Base-by-base conservation (phyloP, 2,113 vertebrate genomes). In the Syngnathus typhle region DNA sequence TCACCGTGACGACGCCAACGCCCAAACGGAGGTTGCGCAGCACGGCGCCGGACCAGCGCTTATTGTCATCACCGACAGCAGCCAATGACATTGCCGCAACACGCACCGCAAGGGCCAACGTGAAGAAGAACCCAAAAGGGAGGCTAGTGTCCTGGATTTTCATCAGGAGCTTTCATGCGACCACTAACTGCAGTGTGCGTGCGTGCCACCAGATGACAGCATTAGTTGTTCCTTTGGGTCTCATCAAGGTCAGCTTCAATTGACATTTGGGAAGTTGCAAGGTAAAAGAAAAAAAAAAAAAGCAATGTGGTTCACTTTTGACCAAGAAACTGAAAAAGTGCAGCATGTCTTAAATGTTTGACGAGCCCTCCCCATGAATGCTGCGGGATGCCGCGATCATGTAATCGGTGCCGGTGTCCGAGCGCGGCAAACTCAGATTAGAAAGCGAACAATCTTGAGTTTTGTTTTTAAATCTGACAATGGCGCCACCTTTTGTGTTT, bases 41-140 rank as follows among this genome's bases (percentile, higher is more conserved):
- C 95, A 96, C 90, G 93, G 87, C 46, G 92, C 94, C 8, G 94
- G 93, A 87, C 97, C 97, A 56, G 96, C 96, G 55, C 92, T 99
- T 69, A 98, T 99, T 23, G 92, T 99, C 81, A 96, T 99, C 78
- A 95, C 90, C 81, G 89, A 87, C 21, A 75, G 91, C 80, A 12
- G 10, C 52, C 21, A 55, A 95, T 91, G 96, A 70, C 2, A 1
- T 1, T 59, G 58, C 23, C 84, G 86, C 37, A 37, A 32, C 21
- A 43, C 19, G 18, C 65, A 12, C 3, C 27, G 18, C 32, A 39
- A 67, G 1, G 15, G 12, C 11, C 9, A 43, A 43, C 0, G 27
- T 32, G 27, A n/a, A 51, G 2, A 43, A 9, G 13, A 37, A 18
- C 52, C 21, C 27, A 18, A 6, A 70, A 71, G n/a, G 51, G 16